Conservation (phyloP, 2,113 vertebrate genomes). For the Thunnus maccoyii region DNA sequence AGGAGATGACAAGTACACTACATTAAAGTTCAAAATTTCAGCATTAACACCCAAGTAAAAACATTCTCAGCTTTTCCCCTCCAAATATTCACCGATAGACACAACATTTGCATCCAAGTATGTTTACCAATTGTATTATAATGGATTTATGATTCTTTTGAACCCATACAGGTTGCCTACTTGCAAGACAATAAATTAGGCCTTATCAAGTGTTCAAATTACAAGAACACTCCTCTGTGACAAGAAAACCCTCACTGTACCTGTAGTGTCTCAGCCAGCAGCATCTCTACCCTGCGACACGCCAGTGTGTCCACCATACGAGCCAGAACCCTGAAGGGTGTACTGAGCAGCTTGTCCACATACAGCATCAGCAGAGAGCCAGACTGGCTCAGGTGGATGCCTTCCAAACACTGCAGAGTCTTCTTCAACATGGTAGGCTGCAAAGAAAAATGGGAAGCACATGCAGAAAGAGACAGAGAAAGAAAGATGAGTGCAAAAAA, state of each 20-base stretch:
- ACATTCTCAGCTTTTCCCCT: background rate
- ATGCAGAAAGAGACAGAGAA: no score
- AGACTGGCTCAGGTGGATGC: slow-evolving; percentile 98
- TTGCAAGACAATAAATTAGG: background rate
- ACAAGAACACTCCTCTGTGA: background rate
- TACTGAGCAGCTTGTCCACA: slow-evolving; percentile 94
- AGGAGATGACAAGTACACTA: background rate
- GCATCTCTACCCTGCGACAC: slow-evolving; percentile 97
- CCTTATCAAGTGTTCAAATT: background rate
- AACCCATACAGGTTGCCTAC: background rate
- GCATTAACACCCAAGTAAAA: background rate
- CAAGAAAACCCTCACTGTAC: slow-evolving; percentile 70
- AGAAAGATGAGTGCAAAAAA: background rate
- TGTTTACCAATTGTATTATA: background rate
- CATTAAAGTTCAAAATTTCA: background rate
- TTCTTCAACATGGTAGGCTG: slow-evolving; percentile 95
- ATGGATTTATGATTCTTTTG: background rate
- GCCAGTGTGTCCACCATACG: slow-evolving; percentile 97
- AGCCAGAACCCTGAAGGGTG: slow-evolving; percentile 94
- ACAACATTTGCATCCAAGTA: background rate
- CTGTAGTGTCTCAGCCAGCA: slow-evolving; percentile 95
- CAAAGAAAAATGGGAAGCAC: background rate
- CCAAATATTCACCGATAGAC: background rate
- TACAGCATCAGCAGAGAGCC: slow-evolving; percentile 94
- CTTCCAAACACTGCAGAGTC: slow-evolving; percentile 95